Conservation (phyloP, 2,888 invertebrate species). For the Diarsia rubi region DNA sequence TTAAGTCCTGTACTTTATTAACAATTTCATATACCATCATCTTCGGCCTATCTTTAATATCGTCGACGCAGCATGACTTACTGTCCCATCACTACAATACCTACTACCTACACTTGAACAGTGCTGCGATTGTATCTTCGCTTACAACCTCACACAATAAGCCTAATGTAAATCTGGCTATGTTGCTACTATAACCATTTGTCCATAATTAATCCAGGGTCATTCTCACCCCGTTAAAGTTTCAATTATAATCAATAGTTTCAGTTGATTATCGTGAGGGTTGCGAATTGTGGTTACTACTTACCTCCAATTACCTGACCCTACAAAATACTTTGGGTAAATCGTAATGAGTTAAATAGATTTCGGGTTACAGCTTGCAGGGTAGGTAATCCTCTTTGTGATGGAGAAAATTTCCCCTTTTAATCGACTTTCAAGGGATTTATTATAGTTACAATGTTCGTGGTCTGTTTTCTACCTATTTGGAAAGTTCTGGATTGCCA, state of each 20-base stretch:
- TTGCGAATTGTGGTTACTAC: slow-evolving; percentile 47
- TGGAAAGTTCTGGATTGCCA: background rate
- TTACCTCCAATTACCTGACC: slow-evolving; percentile 52
- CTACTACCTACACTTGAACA: too few species aligned
- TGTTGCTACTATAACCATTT: background rate
- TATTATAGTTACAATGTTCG: slow-evolving; percentile 22
- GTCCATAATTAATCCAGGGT: slow-evolving; percentile 44
- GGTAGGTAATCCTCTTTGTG: slow-evolving; percentile 51
- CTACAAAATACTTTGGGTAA: slow-evolving; percentile 34
- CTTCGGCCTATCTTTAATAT: background rate
- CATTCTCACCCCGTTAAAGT: slow-evolving; percentile 36
- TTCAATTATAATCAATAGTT: slow-evolving; percentile 54
- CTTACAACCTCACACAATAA: background rate
- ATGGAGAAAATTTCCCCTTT: slow-evolving; percentile 32
- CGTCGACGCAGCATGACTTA: background rate
- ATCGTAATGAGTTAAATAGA: slow-evolving; percentile 57
- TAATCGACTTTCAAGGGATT: slow-evolving; percentile 43
- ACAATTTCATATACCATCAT: background rate
- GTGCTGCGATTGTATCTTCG: background rate
- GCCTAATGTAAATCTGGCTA: background rate
- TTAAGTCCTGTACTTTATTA: background rate
- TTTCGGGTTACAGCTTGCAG: slow-evolving; percentile 35
- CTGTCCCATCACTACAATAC: too few species aligned
- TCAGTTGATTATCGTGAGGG: slow-evolving; percentile 43
- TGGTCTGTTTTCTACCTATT: slow-evolving; percentile 4